Conservation (phyloP, 2,113 vertebrate species). For the Nothoprocta pentlandii region DNA sequence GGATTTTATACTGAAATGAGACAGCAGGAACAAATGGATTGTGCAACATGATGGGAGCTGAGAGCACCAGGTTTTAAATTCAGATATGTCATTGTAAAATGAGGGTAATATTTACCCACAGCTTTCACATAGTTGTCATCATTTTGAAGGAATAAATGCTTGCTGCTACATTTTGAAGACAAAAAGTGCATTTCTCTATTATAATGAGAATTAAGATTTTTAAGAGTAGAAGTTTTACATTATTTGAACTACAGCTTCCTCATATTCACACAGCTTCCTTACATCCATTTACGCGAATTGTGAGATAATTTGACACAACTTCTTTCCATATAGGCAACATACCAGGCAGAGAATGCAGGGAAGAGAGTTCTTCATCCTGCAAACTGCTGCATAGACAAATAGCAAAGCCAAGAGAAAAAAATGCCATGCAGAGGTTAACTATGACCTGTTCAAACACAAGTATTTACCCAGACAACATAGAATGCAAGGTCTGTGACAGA, state of each 20-base stretch:
- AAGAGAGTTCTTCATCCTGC: not conserved
- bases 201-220: not conserved
- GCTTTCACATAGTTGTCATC: not conserved
- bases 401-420: not conserved
- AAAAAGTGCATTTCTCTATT: not conserved
- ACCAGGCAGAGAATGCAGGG: not conserved
- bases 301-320: not conserved
- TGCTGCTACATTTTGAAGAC: not conserved
- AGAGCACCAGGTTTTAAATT: not conserved
- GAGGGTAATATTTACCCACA: not conserved
- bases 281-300: not conserved
- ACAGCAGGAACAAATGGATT: not conserved
- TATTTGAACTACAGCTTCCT: not conserved
- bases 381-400: not conserved
- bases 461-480: not conserved
- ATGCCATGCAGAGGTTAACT: not conserved
- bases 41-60: not conserved
- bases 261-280: not conserved
- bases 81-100: not conserved
- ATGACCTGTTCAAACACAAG: not conserved
- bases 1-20: not conserved
- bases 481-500: not conserved
- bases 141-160: not conserved
- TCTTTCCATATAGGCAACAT: not conserved
- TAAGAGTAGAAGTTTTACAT: not conserved